These are phyloP conservation scores for Lepisosteus osseus DNA, from an alignment of 2,113 vertebrate genomes.

Conservation along the genomic window DNA sequence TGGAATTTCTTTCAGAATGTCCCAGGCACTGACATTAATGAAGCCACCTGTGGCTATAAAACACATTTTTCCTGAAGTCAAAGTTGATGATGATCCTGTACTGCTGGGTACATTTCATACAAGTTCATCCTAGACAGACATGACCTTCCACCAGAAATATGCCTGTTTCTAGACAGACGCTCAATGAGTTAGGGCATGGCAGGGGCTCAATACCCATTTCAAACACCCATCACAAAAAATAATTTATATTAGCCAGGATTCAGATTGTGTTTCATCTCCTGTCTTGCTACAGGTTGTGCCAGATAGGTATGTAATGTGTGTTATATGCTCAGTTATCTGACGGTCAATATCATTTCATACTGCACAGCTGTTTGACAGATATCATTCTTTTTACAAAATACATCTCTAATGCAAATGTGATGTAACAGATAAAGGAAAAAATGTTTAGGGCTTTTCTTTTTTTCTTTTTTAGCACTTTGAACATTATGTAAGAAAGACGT, in stretches of 20 bases:
- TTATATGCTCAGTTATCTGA: slow-evolving; percentile 46
- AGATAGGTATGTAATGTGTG: slow-evolving; percentile 44
- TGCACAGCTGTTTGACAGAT: slow-evolving; percentile 39
- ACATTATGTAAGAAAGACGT: too few relatives aligned
- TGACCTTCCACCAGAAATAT: slow-evolving; percentile 39
- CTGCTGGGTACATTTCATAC: not conserved
- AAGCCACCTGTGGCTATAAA: not conserved
- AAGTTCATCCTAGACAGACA: slow-evolving; percentile 21
- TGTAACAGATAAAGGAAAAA: too few relatives aligned
- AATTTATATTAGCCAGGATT: slow-evolving; percentile 44
- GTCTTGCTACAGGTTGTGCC: slow-evolving; percentile 37
- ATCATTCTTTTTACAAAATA: slow-evolving; percentile 8
- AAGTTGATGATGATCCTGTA: not conserved
- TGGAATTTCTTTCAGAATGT: too few relatives aligned
- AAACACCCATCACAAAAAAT: not conserved
- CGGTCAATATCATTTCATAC: slow-evolving; percentile 23
- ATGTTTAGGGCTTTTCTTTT: too few relatives aligned
- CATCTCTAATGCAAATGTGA: too few relatives aligned
- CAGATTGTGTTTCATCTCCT: slow-evolving; percentile 47
- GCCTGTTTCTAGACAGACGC: slow-evolving; percentile 29
- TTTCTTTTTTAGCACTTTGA: too few relatives aligned
- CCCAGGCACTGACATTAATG: too few relatives aligned
- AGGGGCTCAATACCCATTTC: not conserved
- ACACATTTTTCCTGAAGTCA: not conserved
- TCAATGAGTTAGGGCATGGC: slow-evolving; percentile 22